These are phyloP conservation scores for Rhincodon typus DNA, from an alignment of 2,797 vertebrate species.

Conservation along the genomic window DNA sequence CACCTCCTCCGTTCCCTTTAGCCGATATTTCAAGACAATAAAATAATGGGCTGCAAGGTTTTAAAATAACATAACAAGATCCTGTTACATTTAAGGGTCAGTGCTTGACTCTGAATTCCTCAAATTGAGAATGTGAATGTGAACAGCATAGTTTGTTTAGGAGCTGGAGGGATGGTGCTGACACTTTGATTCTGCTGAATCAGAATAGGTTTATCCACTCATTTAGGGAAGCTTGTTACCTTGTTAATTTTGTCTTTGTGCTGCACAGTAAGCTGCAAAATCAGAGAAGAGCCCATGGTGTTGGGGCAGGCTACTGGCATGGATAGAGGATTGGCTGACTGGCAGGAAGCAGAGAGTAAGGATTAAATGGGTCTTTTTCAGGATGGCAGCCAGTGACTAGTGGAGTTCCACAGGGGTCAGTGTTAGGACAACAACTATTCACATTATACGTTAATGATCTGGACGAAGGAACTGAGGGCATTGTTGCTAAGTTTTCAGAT, in stretches of 20 bases:
- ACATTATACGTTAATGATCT: no score
- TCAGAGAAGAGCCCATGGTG: no score
- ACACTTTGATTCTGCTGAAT: background rate
- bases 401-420: no score
- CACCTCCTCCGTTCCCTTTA: background rate
- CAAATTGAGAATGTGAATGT: background rate
- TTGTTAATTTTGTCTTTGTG: background rate
- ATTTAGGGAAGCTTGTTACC: background rate
- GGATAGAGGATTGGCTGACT: no score
- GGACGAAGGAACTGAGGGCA: no score
- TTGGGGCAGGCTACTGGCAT: no score
- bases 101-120: background rate
- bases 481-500: no score
- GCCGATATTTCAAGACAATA: background rate
- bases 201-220: background rate
- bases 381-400: no score
- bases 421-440: no score
- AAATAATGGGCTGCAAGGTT: background rate
- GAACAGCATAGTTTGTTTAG: background rate
- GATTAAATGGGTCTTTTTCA: no score
- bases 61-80: background rate
- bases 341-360: no score
- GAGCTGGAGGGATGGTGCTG: background rate
- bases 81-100: constrained; percentile 4
- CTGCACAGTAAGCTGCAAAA: no score